Evolutionary conservation across 2,888 invertebrate genomes (phyloP), one percentile per base, ranked within the genome.

Genomic region (Dendrolimus pini): DNA sequence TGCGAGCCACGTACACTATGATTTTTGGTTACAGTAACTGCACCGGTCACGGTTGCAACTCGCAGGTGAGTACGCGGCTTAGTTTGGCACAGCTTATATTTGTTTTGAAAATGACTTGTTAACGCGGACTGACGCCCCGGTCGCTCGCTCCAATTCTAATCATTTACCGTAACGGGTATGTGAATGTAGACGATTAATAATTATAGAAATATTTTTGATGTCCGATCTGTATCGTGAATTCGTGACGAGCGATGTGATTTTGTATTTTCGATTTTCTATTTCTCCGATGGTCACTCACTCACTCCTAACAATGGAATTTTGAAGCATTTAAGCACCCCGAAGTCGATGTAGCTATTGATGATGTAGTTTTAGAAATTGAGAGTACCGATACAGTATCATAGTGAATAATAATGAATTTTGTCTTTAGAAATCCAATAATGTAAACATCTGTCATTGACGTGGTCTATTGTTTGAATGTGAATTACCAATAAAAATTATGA

Each of bases 391-490:
- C 88, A 87, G 86, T 86, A 86, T 88, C 83, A 82, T 86, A 87
- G 84, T 82, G 74, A 81, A 77, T 82, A 71, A 73, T 72, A 75
- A 71, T 77, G 87, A 89, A 86, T 85, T 83, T 82, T 85, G 77
- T 88, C 85, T 79, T 86, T 89, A 89, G 89, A 79, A 77, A 79
- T 81, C 80, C 83, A 78, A 75, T 83, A 78, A 66, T 83, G 77
- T 85, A 84, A 30, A 83, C 81, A 87, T 79, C 86, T 83, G 78
- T 87, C 88, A 86, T 84, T 85, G 80, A 89, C 83, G 81, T 89
- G 89, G 82, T 89, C 85, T 88, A 85, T 89, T 80, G 88, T 89
- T 89, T 89, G 86, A 90, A 90, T 89, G 89, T 90, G 89, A 88
- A 88, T 89, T 89, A 89, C 88, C 88, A 89, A 89, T 89, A 89